These are phyloP conservation scores for Rhabdomys dilectus DNA, from an alignment of 2,113 vertebrate species.

Conservation along the genomic window DNA sequence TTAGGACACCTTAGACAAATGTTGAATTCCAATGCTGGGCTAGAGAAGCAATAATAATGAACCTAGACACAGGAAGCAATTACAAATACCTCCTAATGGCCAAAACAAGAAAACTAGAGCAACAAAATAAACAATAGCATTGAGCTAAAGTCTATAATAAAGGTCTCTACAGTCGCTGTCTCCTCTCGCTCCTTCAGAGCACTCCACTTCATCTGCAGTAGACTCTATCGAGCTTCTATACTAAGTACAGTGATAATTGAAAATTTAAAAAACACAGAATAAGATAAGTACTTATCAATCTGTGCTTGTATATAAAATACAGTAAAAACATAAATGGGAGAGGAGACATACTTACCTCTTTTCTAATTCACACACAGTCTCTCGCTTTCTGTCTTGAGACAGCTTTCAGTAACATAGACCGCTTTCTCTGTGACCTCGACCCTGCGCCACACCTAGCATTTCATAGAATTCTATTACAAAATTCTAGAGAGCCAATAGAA, in stretches of 20 bases:
- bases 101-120: not conserved
- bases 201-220: not conserved
- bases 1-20: not conserved
- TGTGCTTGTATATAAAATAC: not conserved
- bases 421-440: not conserved
- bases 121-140: slow-evolving; percentile 44
- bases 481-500: not conserved
- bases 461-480: not conserved
- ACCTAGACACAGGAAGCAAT: not conserved
- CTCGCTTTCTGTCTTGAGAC: not conserved
- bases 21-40: not conserved
- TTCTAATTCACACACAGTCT: not conserved
- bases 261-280: not conserved
- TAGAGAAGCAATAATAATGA: not conserved
- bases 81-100: not conserved
- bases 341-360: not conserved
- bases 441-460: not conserved
- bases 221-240: not conserved
- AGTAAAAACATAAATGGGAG: not conserved
- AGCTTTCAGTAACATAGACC: not conserved
- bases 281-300: slow-evolving; percentile 2
- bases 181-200: not conserved
- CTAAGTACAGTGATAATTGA: not conserved
- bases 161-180: not conserved
- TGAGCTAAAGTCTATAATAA: not conserved